Base-by-base conservation (phyloP, 2,797 vertebrate species). In the Centroberyx gerrardi region DNA sequence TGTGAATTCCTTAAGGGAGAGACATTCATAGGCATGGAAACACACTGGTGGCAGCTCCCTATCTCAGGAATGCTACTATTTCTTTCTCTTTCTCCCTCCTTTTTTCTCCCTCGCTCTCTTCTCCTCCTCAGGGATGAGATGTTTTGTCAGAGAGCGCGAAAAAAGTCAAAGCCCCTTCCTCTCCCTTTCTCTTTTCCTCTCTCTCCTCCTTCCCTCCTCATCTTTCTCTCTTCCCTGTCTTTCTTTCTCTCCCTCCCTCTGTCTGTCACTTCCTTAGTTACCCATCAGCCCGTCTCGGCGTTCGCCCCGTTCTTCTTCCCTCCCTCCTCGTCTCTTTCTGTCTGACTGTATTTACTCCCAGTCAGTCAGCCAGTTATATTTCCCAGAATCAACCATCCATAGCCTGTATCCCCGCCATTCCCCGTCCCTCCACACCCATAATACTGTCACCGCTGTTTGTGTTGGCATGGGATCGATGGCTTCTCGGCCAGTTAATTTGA, bases 381-480 rank as follows among this genome's bases (percentile, higher is more conserved):
- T 87, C 80, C 86, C 65, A 74, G 74, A 89, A 82, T 63, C 60
- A 72, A 55, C 81, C 62, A 60, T 65, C 52, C 62, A 58, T 38
- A 67, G 58, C 28, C 27, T 44, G 42, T 29, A 36, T 27, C 62
- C 48, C 10, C 14, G 49, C 18, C 62, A 38, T 17, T 48, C 15
- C 29, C 51, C 9, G 27, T 7, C 48, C 56, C 33, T 61, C 60
- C 71, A 65, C 78, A 69, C 69, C 72, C 61, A 69, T 75, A 87
- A 85, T 28, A 67, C 79, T 87, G 88, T 86, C 85, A 82, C 67
- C 46, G 64, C 70, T 84, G 78, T 87, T 85, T 86, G 76, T 84
- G 72, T 49, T 76, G 72, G 62, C 36, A 62, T 38, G 14, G 33
- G 59, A 86, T 83, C 31, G 46, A 83, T 82, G 76, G 62, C 74